Evolutionary conservation across 1,140 invertebrate genomes (phyloP).

Genomic region (Megalonaias nervosa): DNA sequence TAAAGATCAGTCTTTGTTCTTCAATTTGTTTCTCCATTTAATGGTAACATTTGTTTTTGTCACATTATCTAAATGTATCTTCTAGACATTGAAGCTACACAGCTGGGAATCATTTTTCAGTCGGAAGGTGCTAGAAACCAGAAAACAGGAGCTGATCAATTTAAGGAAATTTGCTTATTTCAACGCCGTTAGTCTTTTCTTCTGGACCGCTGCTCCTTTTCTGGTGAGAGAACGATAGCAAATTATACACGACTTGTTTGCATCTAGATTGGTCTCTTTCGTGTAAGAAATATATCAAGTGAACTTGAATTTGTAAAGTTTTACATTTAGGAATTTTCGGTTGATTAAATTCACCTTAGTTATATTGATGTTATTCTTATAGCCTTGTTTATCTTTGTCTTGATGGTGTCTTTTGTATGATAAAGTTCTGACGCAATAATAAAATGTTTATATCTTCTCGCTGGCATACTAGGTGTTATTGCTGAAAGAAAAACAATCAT

Average conservation of each 20-base stretch:
- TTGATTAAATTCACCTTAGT: neutral
- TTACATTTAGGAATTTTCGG: too few species aligned
- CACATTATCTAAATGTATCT: neutral
- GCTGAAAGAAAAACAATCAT: neutral
- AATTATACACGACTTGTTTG: neutral
- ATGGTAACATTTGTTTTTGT: too few species aligned
- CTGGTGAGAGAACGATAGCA: constrained; percentile 70
- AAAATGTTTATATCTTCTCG: too few species aligned
- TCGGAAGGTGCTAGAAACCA: constrained; percentile 67
- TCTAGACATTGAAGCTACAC: constrained; percentile 67
- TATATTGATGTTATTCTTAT: neutral
- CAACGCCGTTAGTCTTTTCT: constrained; percentile 84
- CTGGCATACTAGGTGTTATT: neutral
- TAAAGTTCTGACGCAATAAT: too few species aligned
- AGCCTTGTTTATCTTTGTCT: neutral
- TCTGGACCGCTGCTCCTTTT: constrained; percentile 96
- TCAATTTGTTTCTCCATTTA: too few species aligned
- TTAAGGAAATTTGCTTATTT: constrained; percentile 72
- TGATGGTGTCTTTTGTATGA: too few species aligned
- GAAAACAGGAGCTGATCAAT: constrained; percentile 71
- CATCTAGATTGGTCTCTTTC: neutral
- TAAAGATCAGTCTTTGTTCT: too few species aligned
- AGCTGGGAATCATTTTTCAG: constrained; percentile 72
- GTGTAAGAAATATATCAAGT: neutral
- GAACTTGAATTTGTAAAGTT: too few species aligned